phyloP scores from a whole-genome alignment of 2,797 vertebrate genomes.

The Chaetophractus vellerosus region DNA sequence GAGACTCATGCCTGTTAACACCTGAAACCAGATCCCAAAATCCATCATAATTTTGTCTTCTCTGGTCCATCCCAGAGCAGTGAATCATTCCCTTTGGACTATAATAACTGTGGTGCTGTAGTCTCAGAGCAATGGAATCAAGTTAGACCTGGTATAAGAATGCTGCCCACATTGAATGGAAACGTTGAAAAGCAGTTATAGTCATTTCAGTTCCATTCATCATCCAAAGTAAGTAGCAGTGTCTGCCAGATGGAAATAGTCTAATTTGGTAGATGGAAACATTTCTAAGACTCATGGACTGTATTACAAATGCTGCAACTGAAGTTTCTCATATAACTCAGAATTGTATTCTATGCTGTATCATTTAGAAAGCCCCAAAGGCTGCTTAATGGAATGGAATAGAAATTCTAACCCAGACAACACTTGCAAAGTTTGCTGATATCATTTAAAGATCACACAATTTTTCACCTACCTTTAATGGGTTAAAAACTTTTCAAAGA shows the following conservation, averaged over 20 bases:
- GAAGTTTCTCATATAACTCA: constrained; percentile 42
- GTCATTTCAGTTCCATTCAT: constrained; percentile 61
- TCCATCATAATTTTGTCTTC: constrained; percentile 24
- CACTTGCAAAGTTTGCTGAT: constrained; percentile 43
- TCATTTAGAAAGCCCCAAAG: constrained; percentile 51
- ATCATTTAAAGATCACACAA: constrained; percentile 52
- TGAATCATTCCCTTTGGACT: constrained; percentile 34
- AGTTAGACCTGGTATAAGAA: constrained; percentile 51
- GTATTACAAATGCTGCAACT: constrained; percentile 60
- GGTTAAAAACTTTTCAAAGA: constrained; percentile 63
- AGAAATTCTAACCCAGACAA: constrained; percentile 8
- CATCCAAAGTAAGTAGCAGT: constrained; percentile 56
- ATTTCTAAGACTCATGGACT: constrained; percentile 62
- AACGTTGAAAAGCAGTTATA: constrained; percentile 72
- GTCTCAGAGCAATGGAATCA: constrained; percentile 42
- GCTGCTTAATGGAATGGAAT: not conserved
- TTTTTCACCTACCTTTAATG: constrained; percentile 55
- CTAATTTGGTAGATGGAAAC: constrained; percentile 67
- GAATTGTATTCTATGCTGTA: constrained; percentile 51
- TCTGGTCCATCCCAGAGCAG: constrained; percentile 41
- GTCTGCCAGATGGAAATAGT: constrained; percentile 65
- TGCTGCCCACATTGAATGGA: constrained; percentile 8
- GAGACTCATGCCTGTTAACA: not conserved
- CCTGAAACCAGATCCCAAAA: not conserved
- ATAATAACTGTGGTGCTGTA: not conserved